A percentile compares a stretch with the other conserved stretches of the same genome.
These are phyloP conservation scores for Echiichthys vipera DNA, from an alignment of 2,797 vertebrate genomes.

Conservation along the genomic window DNA sequence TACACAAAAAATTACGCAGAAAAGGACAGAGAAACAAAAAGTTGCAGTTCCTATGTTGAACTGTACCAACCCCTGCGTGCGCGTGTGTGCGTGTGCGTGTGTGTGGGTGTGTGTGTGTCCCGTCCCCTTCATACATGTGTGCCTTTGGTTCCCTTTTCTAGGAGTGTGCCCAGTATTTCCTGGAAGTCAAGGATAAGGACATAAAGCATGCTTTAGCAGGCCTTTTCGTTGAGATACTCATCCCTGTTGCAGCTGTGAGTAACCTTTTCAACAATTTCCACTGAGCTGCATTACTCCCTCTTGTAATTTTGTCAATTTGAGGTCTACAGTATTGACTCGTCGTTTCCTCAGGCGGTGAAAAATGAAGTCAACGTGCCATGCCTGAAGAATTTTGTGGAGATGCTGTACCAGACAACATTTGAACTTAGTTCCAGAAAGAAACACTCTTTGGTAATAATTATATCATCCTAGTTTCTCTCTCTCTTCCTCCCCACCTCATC, in stretches of 20 bases:
- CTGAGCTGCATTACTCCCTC: not conserved
- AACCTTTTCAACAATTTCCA: constrained; percentile 19
- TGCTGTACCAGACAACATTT: constrained; percentile 99
- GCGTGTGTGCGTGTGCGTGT: no score
- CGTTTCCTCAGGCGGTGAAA: constrained; percentile 93
- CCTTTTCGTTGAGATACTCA: constrained; percentile 99
- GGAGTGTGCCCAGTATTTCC: constrained; percentile 99
- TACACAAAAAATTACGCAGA: no score
- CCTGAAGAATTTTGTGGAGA: constrained; percentile 99
- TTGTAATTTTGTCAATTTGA: not conserved
- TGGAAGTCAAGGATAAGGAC: constrained; percentile 99
- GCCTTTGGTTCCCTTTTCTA: constrained; percentile 60
- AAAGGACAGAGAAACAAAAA: no score
- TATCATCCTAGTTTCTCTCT: not conserved
- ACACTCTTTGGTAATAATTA: constrained; percentile 92
- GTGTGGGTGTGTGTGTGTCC: no score
- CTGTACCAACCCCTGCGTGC: no score
- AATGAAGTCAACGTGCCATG: constrained; percentile 99
- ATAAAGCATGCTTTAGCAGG: constrained; percentile 98
- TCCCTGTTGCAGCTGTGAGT: constrained; percentile 99
- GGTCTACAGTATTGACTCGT: not conserved
- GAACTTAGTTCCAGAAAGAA: constrained; percentile 99
- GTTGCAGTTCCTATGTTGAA: no score
- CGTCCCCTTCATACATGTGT: constrained; percentile 14
- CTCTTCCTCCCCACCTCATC: not conserved